Conservation (phyloP, 2,113 vertebrate genomes). For the Deroptyus accipitrinus region DNA sequence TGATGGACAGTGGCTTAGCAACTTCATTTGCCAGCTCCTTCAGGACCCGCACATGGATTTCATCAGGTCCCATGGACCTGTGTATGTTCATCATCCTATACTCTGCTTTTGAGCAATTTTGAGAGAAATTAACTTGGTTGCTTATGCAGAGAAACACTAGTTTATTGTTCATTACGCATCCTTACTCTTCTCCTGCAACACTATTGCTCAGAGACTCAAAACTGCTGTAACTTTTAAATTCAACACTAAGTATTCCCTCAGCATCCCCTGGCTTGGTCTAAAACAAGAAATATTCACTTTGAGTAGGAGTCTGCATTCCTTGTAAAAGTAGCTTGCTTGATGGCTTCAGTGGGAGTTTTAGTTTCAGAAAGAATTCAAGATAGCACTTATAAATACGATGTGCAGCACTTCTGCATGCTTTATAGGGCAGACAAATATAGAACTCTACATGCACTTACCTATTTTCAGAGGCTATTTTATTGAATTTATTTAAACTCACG, state of each 20-base stretch:
- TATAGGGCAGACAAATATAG: neutral
- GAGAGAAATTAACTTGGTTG: neutral
- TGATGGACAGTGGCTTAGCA: too few relatives aligned
- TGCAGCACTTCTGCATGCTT: neutral
- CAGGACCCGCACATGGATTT: too few relatives aligned
- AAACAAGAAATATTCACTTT: constrained; percentile 37
- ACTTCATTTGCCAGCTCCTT: too few relatives aligned
- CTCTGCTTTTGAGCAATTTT: neutral
- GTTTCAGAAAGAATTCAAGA: neutral
- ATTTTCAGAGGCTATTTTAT: neutral
- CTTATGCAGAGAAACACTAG: neutral
- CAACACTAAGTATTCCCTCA: neutral
- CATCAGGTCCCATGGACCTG: too few relatives aligned
- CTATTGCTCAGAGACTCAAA: neutral
- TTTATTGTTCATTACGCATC: neutral
- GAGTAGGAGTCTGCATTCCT: neutral
- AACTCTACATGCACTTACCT: neutral
- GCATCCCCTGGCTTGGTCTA: neutral
- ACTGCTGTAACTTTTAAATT: neutral
- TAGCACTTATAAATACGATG: neutral
- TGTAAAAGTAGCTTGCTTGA: constrained; percentile 33
- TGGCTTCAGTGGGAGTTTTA: constrained; percentile 19
- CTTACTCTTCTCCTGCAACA: neutral
- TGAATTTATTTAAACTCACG: neutral
- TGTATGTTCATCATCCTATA: neutral